phyloP scores from a whole-genome alignment of 1,140 invertebrate genomes.

The Drosophila repleta region DNA sequence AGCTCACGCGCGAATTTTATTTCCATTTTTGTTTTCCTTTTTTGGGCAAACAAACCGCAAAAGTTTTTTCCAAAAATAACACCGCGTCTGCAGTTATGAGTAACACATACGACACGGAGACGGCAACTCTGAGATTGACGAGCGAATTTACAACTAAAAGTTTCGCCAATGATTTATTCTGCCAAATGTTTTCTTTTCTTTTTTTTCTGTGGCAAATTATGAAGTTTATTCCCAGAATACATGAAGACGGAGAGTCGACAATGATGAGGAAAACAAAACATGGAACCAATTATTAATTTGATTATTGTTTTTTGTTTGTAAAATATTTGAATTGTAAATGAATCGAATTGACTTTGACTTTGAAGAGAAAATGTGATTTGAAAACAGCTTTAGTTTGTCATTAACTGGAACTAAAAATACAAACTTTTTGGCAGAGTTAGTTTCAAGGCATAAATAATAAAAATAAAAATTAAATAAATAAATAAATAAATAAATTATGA shows the following conservation, averaged over 20 bases:
- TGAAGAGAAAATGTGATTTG: too few relatives aligned
- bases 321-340: too few relatives aligned
- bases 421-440: too few relatives aligned
- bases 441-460: too few relatives aligned
- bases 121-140: not conserved
- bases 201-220: slow-evolving; percentile 10
- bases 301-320: too few relatives aligned
- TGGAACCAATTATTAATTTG: too few relatives aligned
- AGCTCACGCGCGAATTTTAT: slow-evolving; percentile 44
- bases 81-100: slow-evolving; percentile 21
- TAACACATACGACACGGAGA: not conserved
- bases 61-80: slow-evolving; percentile 55
- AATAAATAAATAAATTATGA: too few relatives aligned
- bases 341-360: too few relatives aligned
- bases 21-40: slow-evolving; percentile 52
- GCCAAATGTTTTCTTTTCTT: slow-evolving; percentile 25
- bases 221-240: slow-evolving; percentile 7
- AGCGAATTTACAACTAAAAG: slow-evolving; percentile 12
- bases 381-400: too few relatives aligned
- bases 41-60: slow-evolving; percentile 59
- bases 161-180: slow-evolving; percentile 24
- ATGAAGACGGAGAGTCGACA: not conserved
- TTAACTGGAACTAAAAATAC: too few relatives aligned
- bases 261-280: too few relatives aligned
- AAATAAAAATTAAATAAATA: too few relatives aligned